phyloP scores from a whole-genome alignment of 2,888 invertebrate species.

The Cataglyphis cursor region DNA sequence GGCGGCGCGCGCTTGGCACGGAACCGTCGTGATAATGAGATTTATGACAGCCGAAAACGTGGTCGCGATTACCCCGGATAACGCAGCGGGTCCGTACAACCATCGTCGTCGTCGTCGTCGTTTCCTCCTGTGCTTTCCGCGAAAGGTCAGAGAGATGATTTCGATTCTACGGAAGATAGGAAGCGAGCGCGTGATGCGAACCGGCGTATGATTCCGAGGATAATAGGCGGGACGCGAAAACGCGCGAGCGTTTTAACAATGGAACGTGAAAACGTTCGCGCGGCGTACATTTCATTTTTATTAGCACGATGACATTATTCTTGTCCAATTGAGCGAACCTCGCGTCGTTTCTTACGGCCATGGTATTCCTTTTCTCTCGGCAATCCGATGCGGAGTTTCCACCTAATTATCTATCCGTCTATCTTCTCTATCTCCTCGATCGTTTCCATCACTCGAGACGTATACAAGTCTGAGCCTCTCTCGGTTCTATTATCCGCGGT shows the following conservation, averaged over 20 bases:
- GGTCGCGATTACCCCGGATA: constrained; percentile 76
- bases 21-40: constrained; percentile 79
- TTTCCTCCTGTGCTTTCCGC: background rate
- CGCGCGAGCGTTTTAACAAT: constrained; percentile 5
- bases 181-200: background rate
- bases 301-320: constrained; percentile 25
- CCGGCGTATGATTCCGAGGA: background rate
- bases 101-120: constrained; percentile 1
- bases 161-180: constrained; percentile 46
- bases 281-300: constrained; percentile 21
- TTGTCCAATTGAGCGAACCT: constrained; percentile 26
- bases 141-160: constrained; percentile 51
- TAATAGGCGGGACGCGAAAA: constrained; percentile 22
- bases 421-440: constrained; percentile 41
- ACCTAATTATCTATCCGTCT: constrained; percentile 53
- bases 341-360: constrained; percentile 23
- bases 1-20: constrained; percentile 64
- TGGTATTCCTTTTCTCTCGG: constrained; percentile 15
- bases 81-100: constrained; percentile 30
- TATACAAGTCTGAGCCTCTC: constrained; percentile 47
- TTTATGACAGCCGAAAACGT: constrained; percentile 78
- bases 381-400: constrained; percentile 34
- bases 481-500: constrained; percentile 66
- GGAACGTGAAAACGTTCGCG: background rate
- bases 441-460: constrained; percentile 53